These are phyloP conservation scores for Neostethus bicornis DNA, from an alignment of 2,797 vertebrate species.

Conservation along the genomic window DNA sequence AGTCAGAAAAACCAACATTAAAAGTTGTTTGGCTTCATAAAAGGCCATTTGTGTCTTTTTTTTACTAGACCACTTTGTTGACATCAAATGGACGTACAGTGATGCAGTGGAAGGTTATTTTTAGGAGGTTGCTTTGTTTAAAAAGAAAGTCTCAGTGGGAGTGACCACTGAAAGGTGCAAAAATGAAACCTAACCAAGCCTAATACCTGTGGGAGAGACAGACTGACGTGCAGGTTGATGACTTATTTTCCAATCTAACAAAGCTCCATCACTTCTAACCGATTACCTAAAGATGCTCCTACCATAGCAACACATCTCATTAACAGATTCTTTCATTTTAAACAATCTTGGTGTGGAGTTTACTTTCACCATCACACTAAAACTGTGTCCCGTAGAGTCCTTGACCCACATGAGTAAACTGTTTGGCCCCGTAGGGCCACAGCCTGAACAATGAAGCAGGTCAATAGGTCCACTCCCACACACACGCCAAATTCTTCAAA, in stretches of 20 bases:
- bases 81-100: too few relatives aligned
- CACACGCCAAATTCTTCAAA: conserved; percentile 33
- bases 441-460: conserved; percentile 48
- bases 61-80: too few relatives aligned
- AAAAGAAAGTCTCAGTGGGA: too few relatives aligned
- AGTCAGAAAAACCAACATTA: too few relatives aligned
- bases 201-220: too few relatives aligned
- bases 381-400: conserved; percentile 22
- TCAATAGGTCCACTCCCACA: conserved; percentile 55
- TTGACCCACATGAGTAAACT: conserved; percentile 59
- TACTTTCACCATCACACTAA: conserved; percentile 9
- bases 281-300: background rate
- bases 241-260: background rate
- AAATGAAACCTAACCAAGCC: too few relatives aligned
- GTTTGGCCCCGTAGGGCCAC: conserved; percentile 34
- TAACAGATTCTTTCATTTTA: background rate
- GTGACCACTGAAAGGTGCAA: too few relatives aligned
- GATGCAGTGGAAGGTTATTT: too few relatives aligned
- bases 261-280: background rate
- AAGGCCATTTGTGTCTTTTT: too few relatives aligned
- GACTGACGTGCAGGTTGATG: too few relatives aligned
- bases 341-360: background rate
- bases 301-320: background rate
- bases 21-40: too few relatives aligned
- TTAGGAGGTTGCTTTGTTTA: too few relatives aligned